These are phyloP conservation scores for Conus betulinus DNA, from an alignment of 1,140 invertebrate genomes.

Conservation along the genomic window DNA sequence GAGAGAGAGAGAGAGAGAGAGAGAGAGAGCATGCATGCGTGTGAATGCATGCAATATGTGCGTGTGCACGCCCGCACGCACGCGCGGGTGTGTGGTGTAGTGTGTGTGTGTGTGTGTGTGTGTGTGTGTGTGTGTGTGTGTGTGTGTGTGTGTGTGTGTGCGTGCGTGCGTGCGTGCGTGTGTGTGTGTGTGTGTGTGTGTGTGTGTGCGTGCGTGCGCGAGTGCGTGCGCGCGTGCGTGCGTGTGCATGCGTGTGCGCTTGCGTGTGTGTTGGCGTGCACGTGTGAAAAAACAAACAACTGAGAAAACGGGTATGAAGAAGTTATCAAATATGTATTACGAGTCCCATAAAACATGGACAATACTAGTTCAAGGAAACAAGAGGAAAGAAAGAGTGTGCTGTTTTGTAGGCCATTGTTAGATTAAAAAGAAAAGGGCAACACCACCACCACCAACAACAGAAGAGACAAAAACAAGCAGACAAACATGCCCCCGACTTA, in stretches of 20 bases:
- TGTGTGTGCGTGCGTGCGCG: background rate
- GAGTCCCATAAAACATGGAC: too few species aligned
- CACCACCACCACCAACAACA: background rate
- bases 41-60: too few species aligned
- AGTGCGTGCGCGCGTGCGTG: background rate
- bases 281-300: too few species aligned
- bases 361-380: too few species aligned
- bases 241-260: background rate
- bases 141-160: background rate
- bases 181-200: background rate
- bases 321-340: too few species aligned
- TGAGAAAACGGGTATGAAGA: too few species aligned
- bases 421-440: background rate
- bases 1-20: background rate
- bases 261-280: background rate
- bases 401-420: too few species aligned
- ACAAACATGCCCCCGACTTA: background rate
- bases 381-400: too few species aligned
- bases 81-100: too few species aligned
- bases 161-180: background rate
- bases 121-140: background rate
- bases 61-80: too few species aligned
- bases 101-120: background rate
- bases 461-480: background rate
- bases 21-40: background rate